Evolutionary conservation across 1,140 invertebrate genomes (phyloP), one percentile per base, ranked within the genome.

Genomic region (Trypoxylus dichotomus): DNA sequence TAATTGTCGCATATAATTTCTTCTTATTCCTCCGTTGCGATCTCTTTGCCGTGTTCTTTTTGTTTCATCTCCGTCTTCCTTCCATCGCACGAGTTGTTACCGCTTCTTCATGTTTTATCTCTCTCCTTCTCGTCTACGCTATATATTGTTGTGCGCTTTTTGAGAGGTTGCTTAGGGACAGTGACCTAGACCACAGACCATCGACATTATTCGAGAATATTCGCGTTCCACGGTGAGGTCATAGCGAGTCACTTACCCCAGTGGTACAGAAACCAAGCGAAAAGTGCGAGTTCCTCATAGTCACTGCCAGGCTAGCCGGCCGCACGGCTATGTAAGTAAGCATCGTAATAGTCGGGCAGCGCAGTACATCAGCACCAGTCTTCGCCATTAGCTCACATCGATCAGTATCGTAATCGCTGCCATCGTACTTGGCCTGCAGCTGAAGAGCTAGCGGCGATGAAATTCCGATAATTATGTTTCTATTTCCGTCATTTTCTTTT

Each of bases 191-290:
- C 63, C 76, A 75, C 60, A 72, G 77, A 54, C 71, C 76, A 79
- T 77, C 73, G 76, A 68, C 78, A 58, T 74, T 75, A 47, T 79
- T 78, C 79, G 80, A 79, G 80, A 81, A 81, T 75, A 81, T 80
- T 80, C 79, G 81, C 81, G 74, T 75, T 60, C 73, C 77, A 80
- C 77, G 60, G 60, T 79, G 82, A 83, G 83, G 83, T 84, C 83
- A 84, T 74, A 75, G 76, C 75, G 77, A 84, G 83, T 84, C 83
- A 84, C 83, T 83, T 84, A 84, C 83, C 83, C 82, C 82, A 84
- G 54, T 83, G 80, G 81, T 82, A 84, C 82, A 83, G 80, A 83
- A 82, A 84, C 77, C 42, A 24, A 42, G 76, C 81, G 80, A 82
- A 83, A 81, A 82, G 79, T 82, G 81, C 81, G 79, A 47, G 74